Evolutionary conservation across 1,140 invertebrate genomes (phyloP).

Genomic region (Drosophila grimshawi): DNA sequence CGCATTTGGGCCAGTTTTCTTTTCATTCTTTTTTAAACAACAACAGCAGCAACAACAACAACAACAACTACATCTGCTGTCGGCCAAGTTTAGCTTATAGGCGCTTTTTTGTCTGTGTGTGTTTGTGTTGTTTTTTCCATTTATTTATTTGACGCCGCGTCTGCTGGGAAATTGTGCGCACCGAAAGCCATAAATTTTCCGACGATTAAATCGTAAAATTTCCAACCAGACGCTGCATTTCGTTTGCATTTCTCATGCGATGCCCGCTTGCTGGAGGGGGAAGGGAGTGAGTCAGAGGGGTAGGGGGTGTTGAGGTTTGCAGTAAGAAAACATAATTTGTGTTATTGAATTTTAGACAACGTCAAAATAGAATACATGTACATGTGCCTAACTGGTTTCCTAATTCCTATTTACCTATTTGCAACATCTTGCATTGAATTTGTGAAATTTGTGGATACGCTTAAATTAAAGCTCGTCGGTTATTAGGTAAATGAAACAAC

Average conservation of each 20-base stretch:
- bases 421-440: no score
- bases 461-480: background rate
- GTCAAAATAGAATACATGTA: no score
- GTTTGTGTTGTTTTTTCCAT: slow-evolving; percentile 53
- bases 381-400: no score
- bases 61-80: background rate
- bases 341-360: no score
- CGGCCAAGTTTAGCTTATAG: slow-evolving; percentile 62
- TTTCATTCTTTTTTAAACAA: background rate
- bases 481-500: background rate
- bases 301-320: no score
- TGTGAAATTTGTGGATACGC: no score
- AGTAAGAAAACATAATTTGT: no score
- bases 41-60: no score
- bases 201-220: slow-evolving; percentile 79
- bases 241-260: slow-evolving; percentile 12
- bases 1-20: background rate
- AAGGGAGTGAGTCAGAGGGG: no score
- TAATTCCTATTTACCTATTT: no score
- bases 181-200: slow-evolving; percentile 70
- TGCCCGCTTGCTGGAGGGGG: no score
- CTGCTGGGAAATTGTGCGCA: slow-evolving; percentile 66
- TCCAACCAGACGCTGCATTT: slow-evolving; percentile 41
- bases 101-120: slow-evolving; percentile 30
- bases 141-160: slow-evolving; percentile 62